Evolutionary conservation across 2,888 invertebrate genomes (phyloP).

Genomic region (Orthosia gothica): DNA sequence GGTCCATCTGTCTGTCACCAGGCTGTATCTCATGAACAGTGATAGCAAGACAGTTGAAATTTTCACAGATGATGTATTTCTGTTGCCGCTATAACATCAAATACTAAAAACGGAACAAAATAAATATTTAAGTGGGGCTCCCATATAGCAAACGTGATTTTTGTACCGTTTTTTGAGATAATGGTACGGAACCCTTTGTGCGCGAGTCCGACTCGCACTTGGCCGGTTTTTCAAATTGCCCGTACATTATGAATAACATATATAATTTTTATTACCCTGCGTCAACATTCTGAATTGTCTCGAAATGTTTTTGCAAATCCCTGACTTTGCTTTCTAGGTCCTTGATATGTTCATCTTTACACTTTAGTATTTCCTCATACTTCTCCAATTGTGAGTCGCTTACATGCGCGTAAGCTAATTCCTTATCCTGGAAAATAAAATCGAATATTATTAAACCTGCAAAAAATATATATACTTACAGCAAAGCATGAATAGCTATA

Average conservation of each 20-base stretch:
- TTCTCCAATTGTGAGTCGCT: slow-evolving; percentile 87
- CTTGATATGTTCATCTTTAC: slow-evolving; percentile 91
- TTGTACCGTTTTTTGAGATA: no score
- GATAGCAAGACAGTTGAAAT: no score
- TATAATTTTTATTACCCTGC: slow-evolving; percentile 72
- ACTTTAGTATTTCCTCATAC: slow-evolving; percentile 88
- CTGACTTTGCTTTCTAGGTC: slow-evolving; percentile 88
- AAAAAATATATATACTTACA: neutral
- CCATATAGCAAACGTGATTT: no score
- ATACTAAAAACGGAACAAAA: no score
- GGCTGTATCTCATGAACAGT: no score
- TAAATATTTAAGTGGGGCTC: no score
- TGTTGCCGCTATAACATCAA: no score
- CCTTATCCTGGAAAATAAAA: slow-evolving; percentile 80
- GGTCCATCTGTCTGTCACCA: no score
- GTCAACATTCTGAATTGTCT: slow-evolving; percentile 79
- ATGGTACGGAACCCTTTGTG: no score
- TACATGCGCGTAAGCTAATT: slow-evolving; percentile 84
- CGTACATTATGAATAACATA: neutral
- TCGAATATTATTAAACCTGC: neutral
- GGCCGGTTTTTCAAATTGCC: no score
- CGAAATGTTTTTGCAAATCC: slow-evolving; percentile 83
- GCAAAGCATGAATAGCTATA: slow-evolving; percentile 6
- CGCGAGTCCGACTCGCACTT: no score
- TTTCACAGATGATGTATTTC: no score